phyloP scores from a whole-genome alignment of 2,888 invertebrate species.

The Apoda limacodes region DNA sequence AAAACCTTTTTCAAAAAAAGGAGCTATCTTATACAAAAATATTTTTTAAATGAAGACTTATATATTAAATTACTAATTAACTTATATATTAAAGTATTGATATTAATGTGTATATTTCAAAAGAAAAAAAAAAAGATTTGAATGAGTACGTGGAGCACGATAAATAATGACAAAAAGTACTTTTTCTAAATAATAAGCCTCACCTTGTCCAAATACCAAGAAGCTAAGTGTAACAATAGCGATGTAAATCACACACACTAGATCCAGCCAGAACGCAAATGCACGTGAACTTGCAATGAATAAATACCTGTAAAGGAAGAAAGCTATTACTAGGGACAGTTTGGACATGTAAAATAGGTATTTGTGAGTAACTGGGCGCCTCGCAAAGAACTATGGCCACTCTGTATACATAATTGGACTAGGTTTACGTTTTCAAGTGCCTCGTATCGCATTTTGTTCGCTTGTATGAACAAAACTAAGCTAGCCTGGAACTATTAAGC shows the following conservation, averaged over 20 bases:
- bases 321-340: too few species aligned
- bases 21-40: slow-evolving; percentile 1
- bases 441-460: too few species aligned
- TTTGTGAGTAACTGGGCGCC: too few species aligned
- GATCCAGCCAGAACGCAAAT: slow-evolving; percentile 93
- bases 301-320: slow-evolving; percentile 75
- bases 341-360: too few species aligned
- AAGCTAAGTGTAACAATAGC: slow-evolving; percentile 88
- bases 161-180: background rate
- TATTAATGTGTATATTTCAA: background rate
- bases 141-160: too few species aligned
- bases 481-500: too few species aligned
- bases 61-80: background rate
- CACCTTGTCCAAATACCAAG: slow-evolving; percentile 74
- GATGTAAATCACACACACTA: slow-evolving; percentile 89
- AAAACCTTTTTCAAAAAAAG: slow-evolving; percentile 5
- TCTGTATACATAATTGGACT: too few species aligned
- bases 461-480: too few species aligned
- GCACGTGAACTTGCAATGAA: slow-evolving; percentile 92
- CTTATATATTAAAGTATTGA: background rate
- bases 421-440: too few species aligned
- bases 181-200: too few species aligned
- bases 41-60: slow-evolving; percentile 3
- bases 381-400: too few species aligned
- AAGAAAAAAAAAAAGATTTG: too few species aligned